These are phyloP conservation scores for Mythimna vitellina DNA, from an alignment of 2,888 invertebrate genomes.

Conservation along the genomic window DNA sequence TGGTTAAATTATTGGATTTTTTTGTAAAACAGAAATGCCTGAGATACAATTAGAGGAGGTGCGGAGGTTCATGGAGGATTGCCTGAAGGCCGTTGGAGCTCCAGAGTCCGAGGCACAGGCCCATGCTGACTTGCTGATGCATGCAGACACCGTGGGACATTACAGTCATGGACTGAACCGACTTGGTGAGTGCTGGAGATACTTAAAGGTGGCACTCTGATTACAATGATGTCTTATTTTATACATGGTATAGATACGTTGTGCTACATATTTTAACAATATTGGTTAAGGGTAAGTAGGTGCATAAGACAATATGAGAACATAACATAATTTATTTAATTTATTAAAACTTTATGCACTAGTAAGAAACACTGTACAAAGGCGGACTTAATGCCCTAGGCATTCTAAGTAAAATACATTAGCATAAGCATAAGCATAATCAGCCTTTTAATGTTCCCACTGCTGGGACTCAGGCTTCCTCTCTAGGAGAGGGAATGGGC, in stretches of 20 bases:
- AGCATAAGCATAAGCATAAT: too few relatives aligned
- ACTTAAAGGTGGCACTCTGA: background rate
- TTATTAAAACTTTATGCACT: too few relatives aligned
- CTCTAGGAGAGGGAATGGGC: too few relatives aligned
- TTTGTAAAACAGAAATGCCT: constrained; percentile 73
- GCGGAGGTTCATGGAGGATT: constrained; percentile 90
- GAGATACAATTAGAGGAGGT: constrained; percentile 89
- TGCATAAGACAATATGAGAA: too few relatives aligned
- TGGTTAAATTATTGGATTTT: constrained; percentile 3
- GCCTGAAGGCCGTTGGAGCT: constrained; percentile 91
- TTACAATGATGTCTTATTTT: background rate
- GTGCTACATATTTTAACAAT: background rate
- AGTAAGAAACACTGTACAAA: too few relatives aligned
- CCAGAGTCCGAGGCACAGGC: constrained; percentile 89
- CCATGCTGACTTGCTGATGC: constrained; percentile 92
- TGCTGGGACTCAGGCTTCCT: too few relatives aligned
- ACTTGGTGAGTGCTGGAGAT: constrained; percentile 87
- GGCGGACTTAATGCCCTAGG: too few relatives aligned
- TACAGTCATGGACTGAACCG: constrained; percentile 97
- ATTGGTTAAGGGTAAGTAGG: too few relatives aligned
- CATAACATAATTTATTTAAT: too few relatives aligned
- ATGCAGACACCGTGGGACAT: constrained; percentile 95
- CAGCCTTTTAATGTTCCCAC: too few relatives aligned
- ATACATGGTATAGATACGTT: background rate
- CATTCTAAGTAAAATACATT: too few relatives aligned